Evolutionary conservation across 2,888 invertebrate species (phyloP).

Genomic region (Andricus curvator): DNA sequence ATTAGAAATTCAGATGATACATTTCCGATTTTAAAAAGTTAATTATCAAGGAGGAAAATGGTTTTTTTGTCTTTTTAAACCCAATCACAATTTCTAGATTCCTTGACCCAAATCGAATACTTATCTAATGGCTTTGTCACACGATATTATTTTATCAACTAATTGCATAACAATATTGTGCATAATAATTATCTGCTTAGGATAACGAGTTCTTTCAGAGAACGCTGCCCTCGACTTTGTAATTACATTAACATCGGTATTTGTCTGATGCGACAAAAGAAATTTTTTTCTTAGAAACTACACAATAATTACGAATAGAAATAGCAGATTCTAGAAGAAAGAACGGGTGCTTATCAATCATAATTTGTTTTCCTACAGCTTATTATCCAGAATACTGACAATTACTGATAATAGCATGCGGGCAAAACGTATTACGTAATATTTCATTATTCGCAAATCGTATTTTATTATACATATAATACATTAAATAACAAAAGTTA

Average conservation of each 20-base stretch:
- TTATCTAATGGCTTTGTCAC: not conserved
- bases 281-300: not conserved
- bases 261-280: not conserved
- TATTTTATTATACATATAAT: not conserved
- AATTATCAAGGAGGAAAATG: not conserved
- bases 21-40: not conserved
- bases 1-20: not conserved
- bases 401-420: slow-evolving; percentile 5
- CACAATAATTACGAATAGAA: slow-evolving; percentile 14
- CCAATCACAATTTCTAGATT: not conserved
- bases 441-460: not conserved
- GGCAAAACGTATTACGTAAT: not conserved
- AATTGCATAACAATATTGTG: slow-evolving; percentile 7
- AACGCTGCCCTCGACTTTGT: slow-evolving; percentile 19
- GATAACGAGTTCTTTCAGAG: not conserved
- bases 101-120: slow-evolving; percentile 12
- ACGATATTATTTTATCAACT: slow-evolving; percentile 1
- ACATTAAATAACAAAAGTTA: no score
- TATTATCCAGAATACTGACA: slow-evolving; percentile 11
- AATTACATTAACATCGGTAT: not conserved
- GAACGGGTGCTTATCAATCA: not conserved
- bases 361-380: slow-evolving; percentile 23
- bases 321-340: slow-evolving; percentile 23
- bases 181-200: slow-evolving; percentile 1
- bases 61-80: not conserved